A percentile compares a stretch with the other conserved stretches of the same genome.
Conservation (phyloP, 2,888 invertebrate genomes). For the Lathronympha strigana region DNA sequence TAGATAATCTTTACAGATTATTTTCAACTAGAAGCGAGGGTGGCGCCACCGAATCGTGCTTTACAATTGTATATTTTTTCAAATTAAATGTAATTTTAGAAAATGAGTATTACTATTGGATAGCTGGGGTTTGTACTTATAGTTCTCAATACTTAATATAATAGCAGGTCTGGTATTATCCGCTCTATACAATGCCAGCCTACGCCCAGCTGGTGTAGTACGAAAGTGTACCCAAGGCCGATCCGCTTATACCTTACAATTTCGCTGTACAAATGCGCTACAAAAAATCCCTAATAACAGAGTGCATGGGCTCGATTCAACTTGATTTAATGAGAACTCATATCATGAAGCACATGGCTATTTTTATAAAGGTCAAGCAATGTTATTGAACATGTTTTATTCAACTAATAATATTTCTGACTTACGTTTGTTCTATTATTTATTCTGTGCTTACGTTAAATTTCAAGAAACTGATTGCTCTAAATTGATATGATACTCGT, state of each 20-base stretch:
- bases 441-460: too few relatives aligned
- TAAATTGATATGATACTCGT: too few relatives aligned
- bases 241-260: slow-evolving; percentile 69
- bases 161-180: slow-evolving; percentile 46
- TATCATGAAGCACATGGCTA: neutral
- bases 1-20: too few relatives aligned
- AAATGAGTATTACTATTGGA: too few relatives aligned
- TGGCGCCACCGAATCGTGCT: too few relatives aligned
- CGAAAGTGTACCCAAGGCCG: slow-evolving; percentile 72
- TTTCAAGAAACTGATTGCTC: too few relatives aligned
- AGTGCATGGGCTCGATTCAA: slow-evolving; percentile 16
- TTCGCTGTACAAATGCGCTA: slow-evolving; percentile 58
- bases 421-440: too few relatives aligned
- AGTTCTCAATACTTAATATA: neutral
- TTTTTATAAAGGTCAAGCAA: neutral
- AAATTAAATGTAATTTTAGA: too few relatives aligned
- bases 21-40: too few relatives aligned
- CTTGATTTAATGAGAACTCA: neutral
- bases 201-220: slow-evolving; percentile 55
- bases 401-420: too few relatives aligned
- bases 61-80: too few relatives aligned
- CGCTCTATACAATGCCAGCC: slow-evolving; percentile 53
- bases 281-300: slow-evolving; percentile 56
- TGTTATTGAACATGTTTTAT: neutral
- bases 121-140: too few relatives aligned